phyloP scores from a whole-genome alignment of 2,113 vertebrate genomes.

The Phylloscopus whistleri region DNA sequence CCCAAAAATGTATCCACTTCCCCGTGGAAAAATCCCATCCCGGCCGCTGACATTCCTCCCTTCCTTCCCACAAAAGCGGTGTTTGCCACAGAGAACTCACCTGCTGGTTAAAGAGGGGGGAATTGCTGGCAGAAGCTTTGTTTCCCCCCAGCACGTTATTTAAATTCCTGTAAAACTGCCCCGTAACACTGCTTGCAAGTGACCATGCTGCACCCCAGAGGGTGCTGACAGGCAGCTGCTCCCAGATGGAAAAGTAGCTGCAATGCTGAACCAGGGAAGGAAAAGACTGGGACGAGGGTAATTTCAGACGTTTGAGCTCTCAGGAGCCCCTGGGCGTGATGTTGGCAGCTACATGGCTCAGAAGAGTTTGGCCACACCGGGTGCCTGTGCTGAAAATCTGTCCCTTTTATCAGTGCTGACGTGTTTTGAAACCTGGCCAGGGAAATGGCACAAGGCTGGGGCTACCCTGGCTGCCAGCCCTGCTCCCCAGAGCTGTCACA shows the following conservation, averaged over 20 bases:
- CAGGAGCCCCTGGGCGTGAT: neutral
- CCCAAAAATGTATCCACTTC: neutral
- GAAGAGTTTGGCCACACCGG: neutral
- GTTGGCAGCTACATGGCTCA: neutral
- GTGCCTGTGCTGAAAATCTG: neutral
- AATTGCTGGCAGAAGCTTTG: neutral
- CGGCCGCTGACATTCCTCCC: neutral
- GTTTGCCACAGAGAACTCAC: neutral
- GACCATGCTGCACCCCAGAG: neutral
- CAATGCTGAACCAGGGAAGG: neutral
- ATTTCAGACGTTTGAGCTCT: neutral
- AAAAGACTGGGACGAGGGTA: neutral
- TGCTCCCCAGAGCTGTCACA: neutral
- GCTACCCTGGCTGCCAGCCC: neutral
- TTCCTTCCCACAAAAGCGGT: accelerated
- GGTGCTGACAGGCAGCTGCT: neutral
- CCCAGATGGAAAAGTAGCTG: neutral
- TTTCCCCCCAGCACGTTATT: neutral
- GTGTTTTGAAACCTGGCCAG: neutral
- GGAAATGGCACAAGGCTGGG: neutral
- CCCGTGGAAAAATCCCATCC: neutral
- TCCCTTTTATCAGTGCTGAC: neutral
- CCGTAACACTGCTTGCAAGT: neutral
- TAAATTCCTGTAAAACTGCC: neutral
- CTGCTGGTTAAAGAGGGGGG: neutral